Evolutionary conservation across 2,888 invertebrate genomes (phyloP).

Genomic region (Microchrysa polita): DNA sequence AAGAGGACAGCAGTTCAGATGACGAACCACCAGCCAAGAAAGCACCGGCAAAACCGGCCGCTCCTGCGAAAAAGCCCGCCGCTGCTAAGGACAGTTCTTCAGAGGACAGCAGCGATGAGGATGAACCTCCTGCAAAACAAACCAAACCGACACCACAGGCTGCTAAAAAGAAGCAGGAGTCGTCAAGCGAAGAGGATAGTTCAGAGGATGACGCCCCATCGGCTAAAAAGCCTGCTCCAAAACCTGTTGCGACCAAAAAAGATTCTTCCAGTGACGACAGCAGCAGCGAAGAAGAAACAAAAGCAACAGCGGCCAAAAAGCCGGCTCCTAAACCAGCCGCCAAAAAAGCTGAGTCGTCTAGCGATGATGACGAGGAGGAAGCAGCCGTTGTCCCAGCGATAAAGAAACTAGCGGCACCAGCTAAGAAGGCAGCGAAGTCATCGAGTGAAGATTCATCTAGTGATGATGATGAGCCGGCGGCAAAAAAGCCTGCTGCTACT

Average conservation of each 20-base stretch:
- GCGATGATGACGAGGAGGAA: constrained; percentile 52
- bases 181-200: constrained; percentile 35
- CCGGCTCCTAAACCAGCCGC: constrained; percentile 54
- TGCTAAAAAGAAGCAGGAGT: not conserved
- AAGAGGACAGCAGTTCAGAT: constrained; percentile 64
- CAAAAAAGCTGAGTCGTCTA: constrained; percentile 51
- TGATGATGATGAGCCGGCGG: constrained; percentile 60
- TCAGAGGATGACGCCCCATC: constrained; percentile 19
- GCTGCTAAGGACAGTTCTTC: constrained; percentile 48
- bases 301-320: constrained; percentile 55
- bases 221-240: constrained; percentile 50
- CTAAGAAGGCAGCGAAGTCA: constrained; percentile 62
- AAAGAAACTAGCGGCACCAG: constrained; percentile 52
- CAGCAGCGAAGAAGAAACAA: constrained; percentile 50
- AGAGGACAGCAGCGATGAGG: constrained; percentile 52
- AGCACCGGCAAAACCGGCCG: constrained; percentile 50
- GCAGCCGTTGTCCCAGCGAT: constrained; percentile 53
- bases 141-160: constrained; percentile 49
- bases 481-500: constrained; percentile 53
- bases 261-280: constrained; percentile 52
- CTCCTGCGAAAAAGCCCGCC: constrained; percentile 51
- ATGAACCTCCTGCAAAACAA: constrained; percentile 49
- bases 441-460: constrained; percentile 63
- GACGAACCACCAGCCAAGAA: constrained; percentile 52
- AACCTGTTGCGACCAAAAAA: constrained; percentile 51